Percentiles rank a stretch among this genome's conserved stretches.
Conservation (phyloP, 2,797 vertebrate species). For the Pterois miles region DNA sequence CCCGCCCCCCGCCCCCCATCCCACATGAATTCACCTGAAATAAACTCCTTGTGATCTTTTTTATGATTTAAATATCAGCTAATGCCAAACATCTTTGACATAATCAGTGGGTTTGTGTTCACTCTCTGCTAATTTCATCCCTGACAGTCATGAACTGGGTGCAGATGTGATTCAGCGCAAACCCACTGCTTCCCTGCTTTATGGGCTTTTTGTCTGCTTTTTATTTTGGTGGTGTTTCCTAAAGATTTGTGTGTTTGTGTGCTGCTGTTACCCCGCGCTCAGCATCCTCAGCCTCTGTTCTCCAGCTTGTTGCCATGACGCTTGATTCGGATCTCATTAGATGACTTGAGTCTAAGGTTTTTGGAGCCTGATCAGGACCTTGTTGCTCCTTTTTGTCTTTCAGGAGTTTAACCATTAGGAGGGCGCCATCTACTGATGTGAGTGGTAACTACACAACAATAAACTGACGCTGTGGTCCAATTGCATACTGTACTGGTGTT, state of each 20-base stretch:
- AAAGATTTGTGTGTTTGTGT: slow-evolving; percentile 2
- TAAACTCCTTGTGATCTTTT: slow-evolving; percentile 27
- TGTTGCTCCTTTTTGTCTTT: slow-evolving; percentile 51
- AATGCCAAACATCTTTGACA: slow-evolving; percentile 7
- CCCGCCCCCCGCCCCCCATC: slow-evolving; percentile 21
- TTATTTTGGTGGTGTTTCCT: slow-evolving; percentile 24
- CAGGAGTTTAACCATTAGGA: slow-evolving; percentile 84
- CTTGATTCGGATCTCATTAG: neutral
- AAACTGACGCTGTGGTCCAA: neutral
- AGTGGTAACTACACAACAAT: slow-evolving; percentile 34
- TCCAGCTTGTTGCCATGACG: slow-evolving; percentile 35
- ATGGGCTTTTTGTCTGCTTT: slow-evolving; percentile 38
- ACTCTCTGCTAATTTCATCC: slow-evolving; percentile 9
- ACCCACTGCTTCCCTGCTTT: slow-evolving; percentile 48
- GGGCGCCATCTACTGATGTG: slow-evolving; percentile 80
- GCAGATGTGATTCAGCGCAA: slow-evolving; percentile 35
- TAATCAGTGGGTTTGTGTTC: slow-evolving; percentile 58
- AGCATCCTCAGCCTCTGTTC: slow-evolving; percentile 34
- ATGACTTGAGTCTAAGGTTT: neutral
- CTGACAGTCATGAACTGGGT: slow-evolving; percentile 9
- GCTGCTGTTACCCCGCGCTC: slow-evolving; percentile 23
- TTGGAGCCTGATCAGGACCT: neutral
- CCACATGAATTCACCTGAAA: slow-evolving; percentile 27
- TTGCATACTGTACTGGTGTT: neutral
- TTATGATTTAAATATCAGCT: slow-evolving; percentile 20